Evolutionary conservation across 2,888 invertebrate species (phyloP), one percentile per base, ranked within the genome.

Genomic region (Papilio gigon): DNA sequence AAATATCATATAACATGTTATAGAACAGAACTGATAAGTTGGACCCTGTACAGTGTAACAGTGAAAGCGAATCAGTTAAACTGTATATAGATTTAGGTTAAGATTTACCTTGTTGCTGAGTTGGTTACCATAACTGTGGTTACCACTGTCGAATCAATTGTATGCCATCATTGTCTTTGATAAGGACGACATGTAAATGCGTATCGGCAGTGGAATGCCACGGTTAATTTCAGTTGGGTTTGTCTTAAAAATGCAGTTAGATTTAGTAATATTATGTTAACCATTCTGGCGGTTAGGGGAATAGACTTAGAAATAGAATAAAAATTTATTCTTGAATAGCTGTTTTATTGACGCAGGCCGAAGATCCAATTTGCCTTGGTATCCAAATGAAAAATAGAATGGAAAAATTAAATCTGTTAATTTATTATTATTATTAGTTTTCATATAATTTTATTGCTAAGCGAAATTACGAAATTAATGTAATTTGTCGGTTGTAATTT

Each of bases 41-140:
- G 8, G 11, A 22, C 50, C 20, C 58, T 68, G 62, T 62, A 68
- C 72, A 78, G 82, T 73, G n/a, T 67, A 78, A 79, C 85, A 88
- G 88, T 89, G 87, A 89, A 87, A 88, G 82, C 80, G 75, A 88
- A 89, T 83, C 84, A 85, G 85, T 86, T 73, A 80, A 84, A 85
- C 84, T 86, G 84, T 79, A 80, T 71, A 56, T 66, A 70, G 68
- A 60, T 66, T 62, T 69, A 71, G 66, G 64, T 44, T 67, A 67
- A 63, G 53, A 47, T 30, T 44, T 56, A 53, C 56, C 50, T 30
- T 64, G 22, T 56, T 14, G 27, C 22, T 22, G 8, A 42, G 42
- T 65, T 58, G 8, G 68, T 68, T 68, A 68, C 68, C 68, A 68
- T 68, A 44, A 65, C n/a, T 56, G 22, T 17, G n/a, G 22, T 47